phyloP scores from a whole-genome alignment of 2,888 invertebrate species.

The Drosophila paramelanica region DNA sequence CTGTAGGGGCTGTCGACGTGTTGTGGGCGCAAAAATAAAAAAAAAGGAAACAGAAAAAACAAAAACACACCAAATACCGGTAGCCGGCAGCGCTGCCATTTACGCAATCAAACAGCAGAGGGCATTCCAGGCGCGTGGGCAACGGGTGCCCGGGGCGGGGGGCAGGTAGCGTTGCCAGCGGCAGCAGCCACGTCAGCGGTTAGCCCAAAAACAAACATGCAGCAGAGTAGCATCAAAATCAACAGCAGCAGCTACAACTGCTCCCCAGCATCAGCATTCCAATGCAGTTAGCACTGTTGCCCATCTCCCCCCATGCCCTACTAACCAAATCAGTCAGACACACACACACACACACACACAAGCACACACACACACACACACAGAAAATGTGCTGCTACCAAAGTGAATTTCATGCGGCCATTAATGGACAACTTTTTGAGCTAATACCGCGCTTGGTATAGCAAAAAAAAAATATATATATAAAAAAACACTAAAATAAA shows the following conservation, averaged over 20 bases:
- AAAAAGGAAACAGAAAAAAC: too few species aligned
- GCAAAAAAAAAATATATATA: conserved; percentile 20
- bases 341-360: background rate
- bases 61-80: conserved; percentile 14
- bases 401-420: conserved; percentile 53
- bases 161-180: background rate
- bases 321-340: background rate
- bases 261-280: conserved; percentile 12
- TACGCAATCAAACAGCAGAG: conserved; percentile 60
- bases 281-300: background rate
- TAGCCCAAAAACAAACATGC: conserved; percentile 61
- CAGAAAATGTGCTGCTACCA: conserved; percentile 16
- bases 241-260: conserved; percentile 45
- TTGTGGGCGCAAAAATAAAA: too few species aligned
- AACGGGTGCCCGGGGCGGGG: background rate
- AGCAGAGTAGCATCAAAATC: conserved; percentile 49
- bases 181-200: conserved; percentile 44
- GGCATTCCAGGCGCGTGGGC: background rate
- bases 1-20: conserved; percentile 22
- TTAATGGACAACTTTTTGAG: conserved; percentile 65
- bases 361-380: background rate
- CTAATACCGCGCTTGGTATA: conserved; percentile 45
- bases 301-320: background rate
- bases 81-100: conserved; percentile 30
- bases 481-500: background rate